These are phyloP conservation scores for Distichodus sexfasciatus DNA, from an alignment of 2,797 vertebrate species.

Conservation along the genomic window DNA sequence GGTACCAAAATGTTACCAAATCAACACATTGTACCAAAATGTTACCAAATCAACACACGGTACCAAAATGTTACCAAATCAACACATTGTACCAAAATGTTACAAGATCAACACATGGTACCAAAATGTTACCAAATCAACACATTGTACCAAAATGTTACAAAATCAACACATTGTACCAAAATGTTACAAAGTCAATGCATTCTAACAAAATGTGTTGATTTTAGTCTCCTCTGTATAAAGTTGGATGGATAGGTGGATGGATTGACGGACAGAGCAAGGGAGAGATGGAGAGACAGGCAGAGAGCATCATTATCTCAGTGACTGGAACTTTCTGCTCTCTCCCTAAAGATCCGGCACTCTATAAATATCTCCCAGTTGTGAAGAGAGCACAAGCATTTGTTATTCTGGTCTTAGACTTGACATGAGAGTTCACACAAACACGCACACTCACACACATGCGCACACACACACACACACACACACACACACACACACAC, in stretches of 20 bases:
- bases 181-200: no score
- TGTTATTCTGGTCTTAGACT: conserved; percentile 69
- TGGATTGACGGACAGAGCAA: background rate
- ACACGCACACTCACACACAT: background rate
- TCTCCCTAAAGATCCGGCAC: conserved; percentile 64
- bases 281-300: background rate
- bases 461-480: background rate
- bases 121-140: no score
- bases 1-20: no score
- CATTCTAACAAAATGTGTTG: no score
- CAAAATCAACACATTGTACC: no score
- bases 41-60: no score
- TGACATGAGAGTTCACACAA: conserved; percentile 10
- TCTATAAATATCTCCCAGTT: conserved; percentile 72
- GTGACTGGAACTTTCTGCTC: conserved; percentile 40
- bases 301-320: conserved; percentile 16
- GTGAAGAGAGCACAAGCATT: conserved; percentile 65
- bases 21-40: no score
- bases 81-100: no score
- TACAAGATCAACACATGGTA: no score
- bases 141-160: no score
- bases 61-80: no score
- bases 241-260: background rate
- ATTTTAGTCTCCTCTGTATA: no score
- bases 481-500: background rate